Evolutionary conservation across 2,113 vertebrate species (phyloP).

Genomic region (Rhineura floridana): DNA sequence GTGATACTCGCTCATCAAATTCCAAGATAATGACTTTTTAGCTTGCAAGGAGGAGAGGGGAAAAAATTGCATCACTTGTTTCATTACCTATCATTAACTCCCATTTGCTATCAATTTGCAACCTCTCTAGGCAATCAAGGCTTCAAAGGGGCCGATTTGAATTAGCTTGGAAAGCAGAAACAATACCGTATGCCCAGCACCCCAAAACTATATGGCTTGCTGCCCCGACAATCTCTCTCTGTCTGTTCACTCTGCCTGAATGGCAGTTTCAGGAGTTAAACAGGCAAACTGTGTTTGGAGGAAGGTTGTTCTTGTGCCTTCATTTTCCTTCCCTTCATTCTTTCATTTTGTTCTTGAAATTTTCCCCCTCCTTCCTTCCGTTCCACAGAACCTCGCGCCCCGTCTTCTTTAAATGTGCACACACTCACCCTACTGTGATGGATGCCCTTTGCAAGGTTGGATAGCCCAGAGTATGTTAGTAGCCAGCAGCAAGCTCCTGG

Average conservation of each 20-base stretch:
- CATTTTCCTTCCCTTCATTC: background rate
- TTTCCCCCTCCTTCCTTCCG: background rate
- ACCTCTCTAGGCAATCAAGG: conserved; percentile 66
- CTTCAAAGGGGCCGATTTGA: conserved; percentile 64
- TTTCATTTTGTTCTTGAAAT: background rate
- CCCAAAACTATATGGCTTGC: conserved; percentile 8
- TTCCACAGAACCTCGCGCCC: conserved; percentile 15
- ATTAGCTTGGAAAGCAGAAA: conserved; percentile 63
- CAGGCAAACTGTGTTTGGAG: conserved; percentile 61
- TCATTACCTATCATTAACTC: conserved; percentile 73
- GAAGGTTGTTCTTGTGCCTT: background rate
- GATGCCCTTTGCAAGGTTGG: conserved; percentile 74
- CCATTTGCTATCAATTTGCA: conserved; percentile 56
- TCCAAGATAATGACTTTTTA: conserved; percentile 27
- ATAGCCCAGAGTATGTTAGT: conserved; percentile 71
- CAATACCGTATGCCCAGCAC: conserved; percentile 24
- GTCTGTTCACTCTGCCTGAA: conserved; percentile 64
- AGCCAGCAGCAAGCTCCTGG: conserved; percentile 77
- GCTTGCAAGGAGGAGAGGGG: conserved; percentile 4
- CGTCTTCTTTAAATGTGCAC: conserved; percentile 73
- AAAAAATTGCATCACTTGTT: conserved; percentile 43
- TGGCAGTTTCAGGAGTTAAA: conserved; percentile 51
- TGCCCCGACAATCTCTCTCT: conserved; percentile 9
- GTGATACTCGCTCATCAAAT: conserved; percentile 18
- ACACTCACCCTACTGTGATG: conserved; percentile 85